Conservation (phyloP, 2,797 vertebrate species). For the Streptopelia turtur region DNA sequence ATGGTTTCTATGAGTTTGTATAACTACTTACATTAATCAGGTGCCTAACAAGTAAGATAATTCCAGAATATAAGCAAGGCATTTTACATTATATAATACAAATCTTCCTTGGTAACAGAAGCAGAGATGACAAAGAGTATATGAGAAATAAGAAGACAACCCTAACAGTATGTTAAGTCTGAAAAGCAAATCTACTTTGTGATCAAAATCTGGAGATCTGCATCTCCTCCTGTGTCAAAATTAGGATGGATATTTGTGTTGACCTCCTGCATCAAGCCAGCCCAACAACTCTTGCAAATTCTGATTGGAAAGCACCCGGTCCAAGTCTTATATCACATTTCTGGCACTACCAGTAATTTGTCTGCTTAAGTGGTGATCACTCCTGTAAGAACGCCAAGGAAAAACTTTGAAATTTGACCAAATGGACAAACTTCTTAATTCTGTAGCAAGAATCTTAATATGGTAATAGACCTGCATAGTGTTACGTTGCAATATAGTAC, state of each 20-base stretch:
- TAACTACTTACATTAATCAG: constrained; percentile 32
- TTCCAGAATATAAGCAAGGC: constrained; percentile 8
- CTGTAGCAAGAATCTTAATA: constrained; percentile 49
- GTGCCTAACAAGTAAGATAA: constrained; percentile 35
- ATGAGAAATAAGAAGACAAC: not conserved
- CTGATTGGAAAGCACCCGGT: not conserved
- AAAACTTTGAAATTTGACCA: constrained; percentile 60
- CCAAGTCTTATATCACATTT: not conserved
- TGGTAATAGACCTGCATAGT: constrained; percentile 46
- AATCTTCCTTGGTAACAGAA: not conserved
- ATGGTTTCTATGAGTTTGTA: constrained; percentile 40
- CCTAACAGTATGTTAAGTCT: not conserved
- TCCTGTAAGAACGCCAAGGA: constrained; percentile 55
- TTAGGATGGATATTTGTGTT: constrained; percentile 1
- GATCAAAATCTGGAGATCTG: not conserved
- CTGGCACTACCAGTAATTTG: not conserved
- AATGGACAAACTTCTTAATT: constrained; percentile 44
- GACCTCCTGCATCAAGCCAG: not conserved
- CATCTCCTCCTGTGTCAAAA: not conserved
- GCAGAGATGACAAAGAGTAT: not conserved
- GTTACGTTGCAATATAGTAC: constrained; percentile 41
- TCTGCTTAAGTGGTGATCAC: constrained; percentile 19
- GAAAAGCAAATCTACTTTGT: constrained; percentile 16
- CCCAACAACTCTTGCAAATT: not conserved
- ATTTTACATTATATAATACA: not conserved